Percentiles rank a stretch among this genome's conserved stretches.
phyloP scores from a whole-genome alignment of 1,140 invertebrate genomes.

The Colletes latitarsis region DNA sequence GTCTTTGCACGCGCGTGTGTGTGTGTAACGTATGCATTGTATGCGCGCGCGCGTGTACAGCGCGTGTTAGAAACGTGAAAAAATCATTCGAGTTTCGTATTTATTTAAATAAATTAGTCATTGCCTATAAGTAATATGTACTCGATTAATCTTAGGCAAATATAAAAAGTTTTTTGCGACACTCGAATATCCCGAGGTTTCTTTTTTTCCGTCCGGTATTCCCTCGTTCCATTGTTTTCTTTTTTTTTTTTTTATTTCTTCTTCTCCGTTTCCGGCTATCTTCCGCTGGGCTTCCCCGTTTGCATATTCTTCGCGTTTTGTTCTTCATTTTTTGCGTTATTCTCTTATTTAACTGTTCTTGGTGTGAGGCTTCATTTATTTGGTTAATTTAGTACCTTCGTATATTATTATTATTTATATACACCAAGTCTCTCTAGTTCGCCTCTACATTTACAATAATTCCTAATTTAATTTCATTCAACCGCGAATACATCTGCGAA shows the following conservation, averaged over 20 bases:
- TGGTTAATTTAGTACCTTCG: constrained; percentile 76
- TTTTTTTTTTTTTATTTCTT: background rate
- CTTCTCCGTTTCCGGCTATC: constrained; percentile 6
- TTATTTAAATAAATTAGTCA: constrained; percentile 75
- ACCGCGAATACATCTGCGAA: constrained; percentile 59
- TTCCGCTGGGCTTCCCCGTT: background rate
- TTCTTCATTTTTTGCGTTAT: background rate
- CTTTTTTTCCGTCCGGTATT: constrained; percentile 20
- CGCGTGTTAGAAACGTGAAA: constrained; percentile 74
- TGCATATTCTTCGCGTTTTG: background rate
- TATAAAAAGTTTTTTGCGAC: constrained; percentile 67
- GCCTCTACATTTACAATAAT: constrained; percentile 59
- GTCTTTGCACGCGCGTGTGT: background rate
- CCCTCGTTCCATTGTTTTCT: constrained; percentile 10
- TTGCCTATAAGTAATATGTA: constrained; percentile 70
- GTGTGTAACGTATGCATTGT: background rate
- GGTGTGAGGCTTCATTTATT: constrained; percentile 63
- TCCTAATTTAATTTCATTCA: constrained; percentile 64
- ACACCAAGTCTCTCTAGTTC: constrained; percentile 70
- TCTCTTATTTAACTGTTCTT: constrained; percentile 38
- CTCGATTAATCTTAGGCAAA: constrained; percentile 74
- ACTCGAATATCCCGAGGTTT: constrained; percentile 60
- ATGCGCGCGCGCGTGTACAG: constrained; percentile 35
- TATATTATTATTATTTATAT: constrained; percentile 75
- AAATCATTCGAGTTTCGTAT: constrained; percentile 72